Evolutionary conservation across 2,888 invertebrate genomes (phyloP).

Genomic region (Portevinia maculata): DNA sequence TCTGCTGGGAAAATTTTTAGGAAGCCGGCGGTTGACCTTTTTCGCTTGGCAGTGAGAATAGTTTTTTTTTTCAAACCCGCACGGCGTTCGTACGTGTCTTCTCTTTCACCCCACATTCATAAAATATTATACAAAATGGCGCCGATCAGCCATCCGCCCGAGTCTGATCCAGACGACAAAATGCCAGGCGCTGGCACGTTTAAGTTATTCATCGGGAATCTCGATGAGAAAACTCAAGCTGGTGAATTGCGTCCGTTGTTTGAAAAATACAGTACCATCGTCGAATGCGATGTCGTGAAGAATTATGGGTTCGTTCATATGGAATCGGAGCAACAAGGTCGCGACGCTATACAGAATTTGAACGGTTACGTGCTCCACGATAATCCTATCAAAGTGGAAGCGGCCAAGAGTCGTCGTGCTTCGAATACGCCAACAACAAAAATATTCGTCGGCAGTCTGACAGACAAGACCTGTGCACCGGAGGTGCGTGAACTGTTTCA

Average conservation of each 20-base stretch:
- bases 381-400: slow-evolving; percentile 94
- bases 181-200: slow-evolving; percentile 97
- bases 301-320: slow-evolving; percentile 99
- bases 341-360: slow-evolving; percentile 94
- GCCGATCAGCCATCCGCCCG: slow-evolving; percentile 59
- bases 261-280: slow-evolving; percentile 98
- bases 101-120: slow-evolving; percentile 1
- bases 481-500: slow-evolving; percentile 96
- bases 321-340: slow-evolving; percentile 96
- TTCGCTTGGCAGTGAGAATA: slow-evolving; percentile 42
- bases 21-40: slow-evolving; percentile 61
- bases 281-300: slow-evolving; percentile 98
- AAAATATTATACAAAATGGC: slow-evolving; percentile 49
- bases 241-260: slow-evolving; percentile 95
- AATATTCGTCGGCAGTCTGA: slow-evolving; percentile 98
- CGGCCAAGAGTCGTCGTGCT: slow-evolving; percentile 94
- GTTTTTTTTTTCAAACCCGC: slow-evolving; percentile 40
- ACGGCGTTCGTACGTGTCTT: slow-evolving; percentile 54
- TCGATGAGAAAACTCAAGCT: slow-evolving; percentile 95
- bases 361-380: slow-evolving; percentile 95
- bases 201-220: slow-evolving; percentile 99
- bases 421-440: slow-evolving; percentile 95
- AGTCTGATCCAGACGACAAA: slow-evolving; percentile 73
- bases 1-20: slow-evolving; percentile 33
- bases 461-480: slow-evolving; percentile 95